Evolutionary conservation across 1,140 invertebrate genomes (phyloP), one percentile per base, ranked within the genome.

Genomic region (Drosophila leontia): DNA sequence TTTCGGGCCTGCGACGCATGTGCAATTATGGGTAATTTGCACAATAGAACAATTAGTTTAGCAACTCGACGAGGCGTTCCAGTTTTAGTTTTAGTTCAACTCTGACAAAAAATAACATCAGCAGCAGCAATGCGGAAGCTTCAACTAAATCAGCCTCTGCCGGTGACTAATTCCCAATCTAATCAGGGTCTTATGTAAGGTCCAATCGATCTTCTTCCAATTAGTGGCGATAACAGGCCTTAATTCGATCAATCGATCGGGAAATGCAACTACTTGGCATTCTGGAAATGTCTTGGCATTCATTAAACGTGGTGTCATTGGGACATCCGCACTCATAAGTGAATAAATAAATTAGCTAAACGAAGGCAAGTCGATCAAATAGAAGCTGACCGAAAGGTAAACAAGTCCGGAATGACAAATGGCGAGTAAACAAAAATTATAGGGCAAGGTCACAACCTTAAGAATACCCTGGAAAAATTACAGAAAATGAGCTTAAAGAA

Each of bases 41-140:
- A 71, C 53, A 72, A 72, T 59, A 72, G 55, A 72, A 72, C 69
- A 72, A 72, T 72, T 72, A 72, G 69, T 72, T 45, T 23, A 42
- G 65, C 61, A 65, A 45, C 35, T 19, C 58, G 17, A 39, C 44
- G 26, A 53, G 37, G 23, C 29, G 8, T 23, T 39, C 53, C 34
- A 39, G 13, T 23, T 23, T 8, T 19, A 39, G 13, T 23, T 23
- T 8, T 29, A 59, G 23, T 35, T 56, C 41, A 68, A 70, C 68
- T 47, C n/a, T 42, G 34, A 11, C 41, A 17, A 35, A 32, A 32
- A 35, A 45, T 12, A 37, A 9, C 4, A 9, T 2, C 17, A 19
- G 9, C 17, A 48, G 7, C 1, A n/a, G 4, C 0, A 57, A 42
- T 58, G 53, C 69, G 67, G 67, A 72, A 71, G 53, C 34, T 32